These are phyloP conservation scores for Cariama cristata DNA, from an alignment of 2,113 vertebrate species.

Conservation along the genomic window DNA sequence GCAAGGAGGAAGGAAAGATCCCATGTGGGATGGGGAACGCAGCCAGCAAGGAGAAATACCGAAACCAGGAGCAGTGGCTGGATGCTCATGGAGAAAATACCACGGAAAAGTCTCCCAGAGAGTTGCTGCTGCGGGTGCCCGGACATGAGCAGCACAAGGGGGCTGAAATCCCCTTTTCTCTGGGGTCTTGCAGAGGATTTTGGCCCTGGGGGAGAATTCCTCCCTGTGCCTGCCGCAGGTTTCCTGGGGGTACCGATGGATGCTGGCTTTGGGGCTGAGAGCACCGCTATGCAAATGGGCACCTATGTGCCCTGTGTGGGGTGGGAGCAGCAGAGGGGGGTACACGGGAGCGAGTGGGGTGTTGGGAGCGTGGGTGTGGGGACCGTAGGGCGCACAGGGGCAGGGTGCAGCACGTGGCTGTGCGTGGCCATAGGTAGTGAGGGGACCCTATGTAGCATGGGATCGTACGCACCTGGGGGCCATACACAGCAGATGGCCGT, in stretches of 20 bases:
- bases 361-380: not conserved
- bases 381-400: fast-evolving
- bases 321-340: not conserved
- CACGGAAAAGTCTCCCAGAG: fast-evolving
- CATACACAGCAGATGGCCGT: not conserved
- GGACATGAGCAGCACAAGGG: not conserved
- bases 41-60: not conserved
- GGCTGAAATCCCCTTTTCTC: not conserved
- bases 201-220: not conserved
- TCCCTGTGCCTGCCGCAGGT: not conserved
- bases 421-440: fast-evolving
- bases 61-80: fast-evolving
- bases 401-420: not conserved
- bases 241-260: not conserved
- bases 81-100: not conserved
- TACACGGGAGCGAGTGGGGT: fast-evolving
- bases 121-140: not conserved
- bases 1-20: not conserved
- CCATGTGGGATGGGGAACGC: fast-evolving
- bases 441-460: fast-evolving
- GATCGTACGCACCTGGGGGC: not conserved
- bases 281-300: not conserved
- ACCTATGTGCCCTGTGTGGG: not conserved
- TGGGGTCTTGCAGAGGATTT: not conserved
- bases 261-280: not conserved